phyloP scores from a whole-genome alignment of 2,888 invertebrate species.

The Cataglyphis rosenhaueri region DNA sequence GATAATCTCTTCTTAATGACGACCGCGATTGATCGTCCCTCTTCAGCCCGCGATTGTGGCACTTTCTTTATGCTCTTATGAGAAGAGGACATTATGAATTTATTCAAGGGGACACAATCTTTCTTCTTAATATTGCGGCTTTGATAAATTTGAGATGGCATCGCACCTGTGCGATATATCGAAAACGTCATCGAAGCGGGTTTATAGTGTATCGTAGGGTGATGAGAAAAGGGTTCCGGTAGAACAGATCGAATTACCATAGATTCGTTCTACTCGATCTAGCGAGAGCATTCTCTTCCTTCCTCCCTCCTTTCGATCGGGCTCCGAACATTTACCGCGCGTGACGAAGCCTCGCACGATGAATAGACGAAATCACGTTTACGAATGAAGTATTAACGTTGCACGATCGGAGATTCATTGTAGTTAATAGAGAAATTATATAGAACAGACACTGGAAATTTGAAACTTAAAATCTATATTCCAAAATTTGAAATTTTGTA shows the following conservation, averaged over 20 bases:
- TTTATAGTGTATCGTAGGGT: slow-evolving; percentile 12
- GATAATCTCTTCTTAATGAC: slow-evolving; percentile 56
- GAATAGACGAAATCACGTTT: slow-evolving; percentile 43
- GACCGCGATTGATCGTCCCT: slow-evolving; percentile 38
- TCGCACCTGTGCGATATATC: slow-evolving; percentile 12
- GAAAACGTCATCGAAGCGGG: slow-evolving; percentile 8
- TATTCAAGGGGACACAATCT: slow-evolving; percentile 38
- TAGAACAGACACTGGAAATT: neutral
- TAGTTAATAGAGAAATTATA: slow-evolving; percentile 43
- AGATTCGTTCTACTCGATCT: slow-evolving; percentile 64
- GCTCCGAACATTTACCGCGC: slow-evolving; percentile 29
- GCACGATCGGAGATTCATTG: slow-evolving; percentile 33
- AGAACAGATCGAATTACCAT: slow-evolving; percentile 64
- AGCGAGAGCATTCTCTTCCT: neutral
- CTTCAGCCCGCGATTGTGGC: slow-evolving; percentile 40
- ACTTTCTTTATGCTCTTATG: slow-evolving; percentile 37
- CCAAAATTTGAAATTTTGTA: neutral
- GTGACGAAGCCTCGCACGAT: slow-evolving; percentile 42
- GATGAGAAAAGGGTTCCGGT: slow-evolving; percentile 40
- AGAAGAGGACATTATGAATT: slow-evolving; percentile 50
- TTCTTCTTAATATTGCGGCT: slow-evolving; percentile 39
- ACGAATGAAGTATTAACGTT: neutral
- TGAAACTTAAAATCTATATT: neutral
- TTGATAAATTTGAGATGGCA: slow-evolving; percentile 39
- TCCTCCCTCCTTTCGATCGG: neutral